Percentiles rank a stretch among this genome's conserved stretches.
phyloP scores from a whole-genome alignment of 2,888 invertebrate species.

The Eugnorisma glareosa region DNA sequence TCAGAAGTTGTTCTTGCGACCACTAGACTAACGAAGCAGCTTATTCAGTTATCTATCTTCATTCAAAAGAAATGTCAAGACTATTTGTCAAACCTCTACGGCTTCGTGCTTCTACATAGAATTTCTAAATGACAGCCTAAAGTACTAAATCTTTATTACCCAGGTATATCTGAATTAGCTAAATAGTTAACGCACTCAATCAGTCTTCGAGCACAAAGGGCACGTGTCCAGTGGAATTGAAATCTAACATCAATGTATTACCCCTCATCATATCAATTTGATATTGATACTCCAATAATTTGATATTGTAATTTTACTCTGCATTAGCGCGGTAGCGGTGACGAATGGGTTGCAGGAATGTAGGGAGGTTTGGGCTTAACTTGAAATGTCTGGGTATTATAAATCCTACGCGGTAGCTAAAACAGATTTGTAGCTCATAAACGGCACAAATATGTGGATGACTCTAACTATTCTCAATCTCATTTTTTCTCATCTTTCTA shows the following conservation, averaged over 20 bases:
- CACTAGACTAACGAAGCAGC: too few relatives aligned
- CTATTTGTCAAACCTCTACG: background rate
- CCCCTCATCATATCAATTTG: slow-evolving; percentile 58
- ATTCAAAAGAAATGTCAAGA: background rate
- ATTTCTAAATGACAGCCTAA: background rate
- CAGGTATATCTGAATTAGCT: slow-evolving; percentile 22
- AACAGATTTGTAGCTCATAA: too few relatives aligned
- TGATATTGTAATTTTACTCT: slow-evolving; percentile 69
- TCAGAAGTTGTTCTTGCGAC: too few relatives aligned
- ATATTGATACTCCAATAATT: slow-evolving; percentile 67
- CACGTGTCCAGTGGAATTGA: slow-evolving; percentile 50
- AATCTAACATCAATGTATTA: slow-evolving; percentile 61
- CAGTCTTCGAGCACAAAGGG: slow-evolving; percentile 50
- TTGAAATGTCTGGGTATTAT: slow-evolving; percentile 13
- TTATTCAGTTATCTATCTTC: background rate
- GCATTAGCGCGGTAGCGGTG: slow-evolving; percentile 58
- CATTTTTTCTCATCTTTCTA: too few relatives aligned
- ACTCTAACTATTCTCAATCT: too few relatives aligned
- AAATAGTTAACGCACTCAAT: slow-evolving; percentile 34
- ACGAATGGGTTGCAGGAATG: slow-evolving; percentile 37
- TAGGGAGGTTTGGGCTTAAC: background rate
- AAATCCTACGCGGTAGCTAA: background rate
- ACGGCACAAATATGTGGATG: too few relatives aligned
- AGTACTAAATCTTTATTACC: slow-evolving; percentile 20
- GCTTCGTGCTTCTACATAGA: too few relatives aligned